Percentiles rank a stretch among this genome's conserved stretches.
phyloP scores from a whole-genome alignment of 2,113 vertebrate species.

The Haliaeetus leucogaster region DNA sequence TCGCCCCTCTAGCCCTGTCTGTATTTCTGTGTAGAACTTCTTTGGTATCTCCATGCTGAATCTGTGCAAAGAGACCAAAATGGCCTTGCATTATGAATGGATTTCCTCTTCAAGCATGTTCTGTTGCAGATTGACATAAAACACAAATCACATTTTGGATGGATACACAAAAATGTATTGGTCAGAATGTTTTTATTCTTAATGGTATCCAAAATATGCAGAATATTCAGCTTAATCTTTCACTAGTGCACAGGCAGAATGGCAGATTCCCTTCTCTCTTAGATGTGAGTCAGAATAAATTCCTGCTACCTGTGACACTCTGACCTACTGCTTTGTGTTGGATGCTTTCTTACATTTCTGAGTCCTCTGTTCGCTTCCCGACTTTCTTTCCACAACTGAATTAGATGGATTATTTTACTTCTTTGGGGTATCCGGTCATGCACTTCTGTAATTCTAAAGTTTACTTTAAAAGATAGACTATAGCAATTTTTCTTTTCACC shows the following conservation, averaged over 20 bases:
- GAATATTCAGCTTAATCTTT: neutral
- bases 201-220: neutral
- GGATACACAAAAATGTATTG: neutral
- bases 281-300: neutral
- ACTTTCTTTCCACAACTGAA: neutral
- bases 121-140: neutral
- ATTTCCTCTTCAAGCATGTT: neutral
- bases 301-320: neutral
- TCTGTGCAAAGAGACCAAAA: neutral
- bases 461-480: neutral
- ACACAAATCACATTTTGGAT: neutral
- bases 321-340: neutral
- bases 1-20: neutral
- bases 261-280: neutral
- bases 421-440: neutral
- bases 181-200: neutral
- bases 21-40: neutral
- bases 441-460: neutral
- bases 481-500: neutral
- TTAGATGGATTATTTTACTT: neutral
- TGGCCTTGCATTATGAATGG: neutral
- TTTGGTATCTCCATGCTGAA: neutral
- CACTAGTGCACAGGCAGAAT: neutral
- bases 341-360: neutral
- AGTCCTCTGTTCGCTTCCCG: neutral